Evolutionary conservation across 2,888 invertebrate genomes (phyloP).

Genomic region (Lydus trimaculatus): DNA sequence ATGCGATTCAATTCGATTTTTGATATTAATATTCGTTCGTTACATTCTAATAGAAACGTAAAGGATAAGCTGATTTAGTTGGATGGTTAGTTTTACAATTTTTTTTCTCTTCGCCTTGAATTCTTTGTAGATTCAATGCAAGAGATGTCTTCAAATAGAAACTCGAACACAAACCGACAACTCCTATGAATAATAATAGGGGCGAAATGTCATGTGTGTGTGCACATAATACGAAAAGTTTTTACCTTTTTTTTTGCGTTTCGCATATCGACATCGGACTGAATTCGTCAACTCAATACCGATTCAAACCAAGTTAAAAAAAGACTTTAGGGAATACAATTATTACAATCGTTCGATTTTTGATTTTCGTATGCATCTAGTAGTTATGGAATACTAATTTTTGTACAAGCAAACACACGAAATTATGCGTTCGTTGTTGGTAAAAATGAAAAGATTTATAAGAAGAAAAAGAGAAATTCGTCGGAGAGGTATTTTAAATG

Average conservation of each 20-base stretch:
- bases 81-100: slow-evolving; percentile 31
- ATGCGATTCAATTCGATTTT: slow-evolving; percentile 36
- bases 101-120: no score
- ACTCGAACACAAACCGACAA: not conserved
- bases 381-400: no score
- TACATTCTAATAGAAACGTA: not conserved
- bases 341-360: no score
- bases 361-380: no score
- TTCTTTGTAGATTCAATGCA: not conserved
- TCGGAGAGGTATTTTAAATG: not conserved
- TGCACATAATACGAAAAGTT: not conserved
- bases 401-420: no score
- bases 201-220: not conserved
- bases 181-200: not conserved
- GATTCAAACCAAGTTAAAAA: no score
- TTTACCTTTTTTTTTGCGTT: not conserved
- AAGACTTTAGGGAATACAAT: no score
- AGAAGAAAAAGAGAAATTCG: no score
- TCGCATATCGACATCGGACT: not conserved
- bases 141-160: not conserved
- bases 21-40: slow-evolving; percentile 10
- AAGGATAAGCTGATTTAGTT: not conserved
- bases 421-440: no score
- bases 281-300: not conserved
- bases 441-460: no score